Evolutionary conservation across 2,113 vertebrate species (phyloP), one percentile per base, ranked within the genome.

Genomic region (Phrynocephalus versicolor): DNA sequence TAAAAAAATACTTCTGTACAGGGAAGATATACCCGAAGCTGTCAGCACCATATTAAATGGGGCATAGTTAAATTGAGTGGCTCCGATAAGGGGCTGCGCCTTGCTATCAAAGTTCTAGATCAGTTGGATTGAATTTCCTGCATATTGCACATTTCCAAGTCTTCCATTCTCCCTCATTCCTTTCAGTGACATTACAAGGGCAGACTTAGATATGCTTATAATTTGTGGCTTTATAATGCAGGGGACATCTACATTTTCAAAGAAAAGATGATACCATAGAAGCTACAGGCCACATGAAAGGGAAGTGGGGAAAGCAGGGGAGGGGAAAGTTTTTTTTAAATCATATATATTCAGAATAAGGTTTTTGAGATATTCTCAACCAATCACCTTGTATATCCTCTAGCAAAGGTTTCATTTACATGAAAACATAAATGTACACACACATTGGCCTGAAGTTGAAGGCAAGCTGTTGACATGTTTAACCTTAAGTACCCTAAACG

Each of bases 111-210:
- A 94, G 96, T 94, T 95, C 95, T 94, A 94, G 94, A 98, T 99
- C 98, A 96, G 95, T 39, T 88, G 96, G 97, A 97, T 97, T 98
- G 97, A 97, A 97, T 98, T 98, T 97, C 97, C 94, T 93, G 95
- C 96, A 97, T 97, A 96, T 95, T 97, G 97, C 96, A 94, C 94
- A 95, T 95, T 96, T 96, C 95, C 91, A 94, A 51, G 91, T 93
- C 87, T 45, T 95, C 93, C 93, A 89, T 93, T 96, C 90, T 91
- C 92, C 87, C 87, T 89, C 89, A 87, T 94, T 94, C 89, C 92
- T 95, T 92, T 94, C 93, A 88, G 94, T 95, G 96, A 96, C 96
- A 96, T 89, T 93, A 95, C 96, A 97, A 96, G 96, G 97, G 93
- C 97, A 97, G 91, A 82, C 92, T 95, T 91, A 95, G 95, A 96